Percentiles rank a stretch among this genome's conserved stretches.
phyloP scores from a whole-genome alignment of 2,113 vertebrate species.

The Ophthalmolycus amberensis region DNA sequence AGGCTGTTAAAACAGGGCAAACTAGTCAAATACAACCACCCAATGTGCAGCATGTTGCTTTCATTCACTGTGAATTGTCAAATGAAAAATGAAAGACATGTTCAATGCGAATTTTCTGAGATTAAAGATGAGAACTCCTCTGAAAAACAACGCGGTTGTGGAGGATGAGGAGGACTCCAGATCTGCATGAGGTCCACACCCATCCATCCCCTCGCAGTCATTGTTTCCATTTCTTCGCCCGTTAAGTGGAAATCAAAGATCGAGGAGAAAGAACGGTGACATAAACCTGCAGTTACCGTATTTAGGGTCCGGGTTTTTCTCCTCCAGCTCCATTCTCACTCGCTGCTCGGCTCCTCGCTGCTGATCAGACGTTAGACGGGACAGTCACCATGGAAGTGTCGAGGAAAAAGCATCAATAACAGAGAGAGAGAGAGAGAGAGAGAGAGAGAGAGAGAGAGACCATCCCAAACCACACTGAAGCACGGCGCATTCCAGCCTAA shows the following conservation, averaged over 20 bases:
- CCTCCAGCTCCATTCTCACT: constrained; percentile 76
- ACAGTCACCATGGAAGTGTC: constrained; percentile 77
- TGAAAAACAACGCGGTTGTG: constrained; percentile 7
- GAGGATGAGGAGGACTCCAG: constrained; percentile 42
- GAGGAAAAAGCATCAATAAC: constrained; percentile 56
- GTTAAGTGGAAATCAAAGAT: constrained; percentile 35
- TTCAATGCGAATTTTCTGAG: neutral
- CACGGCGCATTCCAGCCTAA: constrained; percentile 30
- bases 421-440: neutral
- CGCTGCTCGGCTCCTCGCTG: constrained; percentile 33
- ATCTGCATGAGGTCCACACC: constrained; percentile 78
- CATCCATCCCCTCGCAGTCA: constrained; percentile 72
- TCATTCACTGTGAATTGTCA: neutral
- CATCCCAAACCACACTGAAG: constrained; percentile 27
- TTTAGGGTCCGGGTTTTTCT: constrained; percentile 78
- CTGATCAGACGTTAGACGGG: constrained; percentile 50
- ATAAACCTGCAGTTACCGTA: constrained; percentile 70
- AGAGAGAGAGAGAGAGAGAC: constrained; percentile 8
- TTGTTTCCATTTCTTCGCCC: constrained; percentile 73
- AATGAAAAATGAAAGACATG: neutral
- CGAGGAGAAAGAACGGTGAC: neutral
- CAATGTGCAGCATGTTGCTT: neutral
- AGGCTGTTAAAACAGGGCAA: neutral
- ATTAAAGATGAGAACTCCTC: neutral
- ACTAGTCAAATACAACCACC: neutral